These are phyloP conservation scores for Cromileptes altivelis DNA, from an alignment of 2,113 vertebrate genomes.

Conservation along the genomic window DNA sequence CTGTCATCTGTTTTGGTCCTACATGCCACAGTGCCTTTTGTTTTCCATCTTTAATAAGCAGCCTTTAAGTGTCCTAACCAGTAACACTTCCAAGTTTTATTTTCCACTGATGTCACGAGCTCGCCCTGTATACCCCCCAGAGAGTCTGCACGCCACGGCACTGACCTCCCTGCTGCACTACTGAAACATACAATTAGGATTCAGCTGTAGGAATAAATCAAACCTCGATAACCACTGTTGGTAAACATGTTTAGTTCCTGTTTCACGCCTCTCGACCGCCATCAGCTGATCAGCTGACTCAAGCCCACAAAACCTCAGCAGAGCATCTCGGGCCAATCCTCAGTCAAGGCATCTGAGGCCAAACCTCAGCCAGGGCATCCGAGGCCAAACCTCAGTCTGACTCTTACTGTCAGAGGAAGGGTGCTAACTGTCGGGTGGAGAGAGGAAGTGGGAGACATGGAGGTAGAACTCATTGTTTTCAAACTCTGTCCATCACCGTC, in stretches of 20 bases:
- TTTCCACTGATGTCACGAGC: too few species aligned
- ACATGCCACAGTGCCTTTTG: too few species aligned
- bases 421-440: slow-evolving; percentile 46
- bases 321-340: slow-evolving; percentile 46
- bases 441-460: slow-evolving; percentile 34
- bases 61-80: not conserved
- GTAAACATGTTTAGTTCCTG: not conserved
- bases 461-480: slow-evolving; percentile 56
- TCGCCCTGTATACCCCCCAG: too few species aligned
- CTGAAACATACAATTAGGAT: not conserved
- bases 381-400: slow-evolving; percentile 50
- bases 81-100: too few species aligned
- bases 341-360: slow-evolving; percentile 27
- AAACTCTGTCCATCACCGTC: not conserved
- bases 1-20: too few species aligned
- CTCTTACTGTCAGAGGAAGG: not conserved
- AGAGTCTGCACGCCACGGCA: not conserved
- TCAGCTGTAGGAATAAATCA: slow-evolving; percentile 23
- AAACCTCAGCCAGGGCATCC: slow-evolving; percentile 46
- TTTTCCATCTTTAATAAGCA: too few species aligned
- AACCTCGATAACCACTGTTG: not conserved
- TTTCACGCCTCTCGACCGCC: slow-evolving; percentile 5
- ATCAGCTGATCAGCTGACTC: slow-evolving; percentile 20
- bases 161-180: not conserved
- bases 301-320: slow-evolving; percentile 20